Conservation (phyloP, 2,113 vertebrate species). For the Anoplopoma fimbria region DNA sequence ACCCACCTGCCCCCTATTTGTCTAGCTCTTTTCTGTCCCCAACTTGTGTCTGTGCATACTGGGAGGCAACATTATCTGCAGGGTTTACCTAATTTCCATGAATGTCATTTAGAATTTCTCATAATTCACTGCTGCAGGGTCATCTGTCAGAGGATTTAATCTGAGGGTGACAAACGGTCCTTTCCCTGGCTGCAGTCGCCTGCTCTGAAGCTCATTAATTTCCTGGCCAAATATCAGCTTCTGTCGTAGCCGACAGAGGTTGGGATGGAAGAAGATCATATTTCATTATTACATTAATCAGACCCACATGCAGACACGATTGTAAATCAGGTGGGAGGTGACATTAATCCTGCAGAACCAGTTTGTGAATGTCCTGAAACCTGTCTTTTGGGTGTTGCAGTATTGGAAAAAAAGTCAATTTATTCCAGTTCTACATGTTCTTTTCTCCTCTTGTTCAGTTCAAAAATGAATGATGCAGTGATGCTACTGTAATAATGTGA, state of each 20-base stretch:
- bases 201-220: constrained; percentile 71
- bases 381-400: constrained; percentile 17
- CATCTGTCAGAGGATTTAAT: constrained; percentile 75
- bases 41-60: constrained; percentile 35
- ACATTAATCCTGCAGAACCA: constrained; percentile 61
- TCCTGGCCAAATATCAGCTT: constrained; percentile 73
- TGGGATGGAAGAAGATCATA: constrained; percentile 63
- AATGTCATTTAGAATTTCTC: constrained; percentile 70
- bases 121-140: constrained; percentile 65
- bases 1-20: constrained; percentile 2
- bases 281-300: constrained; percentile 77
- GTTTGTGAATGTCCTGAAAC: constrained; percentile 56
- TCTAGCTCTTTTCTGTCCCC: constrained; percentile 13
- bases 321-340: constrained; percentile 62
- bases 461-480: neutral
- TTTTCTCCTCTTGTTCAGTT: constrained; percentile 24
- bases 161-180: constrained; percentile 63
- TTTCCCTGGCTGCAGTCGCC: constrained; percentile 48
- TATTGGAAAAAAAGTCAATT: constrained; percentile 47
- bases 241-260: constrained; percentile 47
- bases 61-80: constrained; percentile 31
- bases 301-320: constrained; percentile 55
- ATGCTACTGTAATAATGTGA: neutral
- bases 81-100: constrained; percentile 69
- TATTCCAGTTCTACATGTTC: constrained; percentile 36